Conservation (phyloP, 2,113 vertebrate genomes). For the Dasyurus viverrinus region DNA sequence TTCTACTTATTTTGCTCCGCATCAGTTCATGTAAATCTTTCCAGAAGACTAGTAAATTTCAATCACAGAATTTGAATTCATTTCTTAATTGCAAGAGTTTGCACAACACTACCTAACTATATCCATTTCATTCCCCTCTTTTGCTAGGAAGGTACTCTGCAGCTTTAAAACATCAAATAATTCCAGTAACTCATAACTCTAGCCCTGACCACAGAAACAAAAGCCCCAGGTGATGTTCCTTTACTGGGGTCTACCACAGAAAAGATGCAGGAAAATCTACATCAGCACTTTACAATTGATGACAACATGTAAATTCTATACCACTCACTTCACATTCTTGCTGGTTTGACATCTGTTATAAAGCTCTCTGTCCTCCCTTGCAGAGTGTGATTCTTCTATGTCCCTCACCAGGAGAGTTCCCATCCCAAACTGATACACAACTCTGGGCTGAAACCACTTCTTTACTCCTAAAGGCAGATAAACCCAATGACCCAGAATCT, state of each 20-base stretch:
- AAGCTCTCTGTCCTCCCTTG: background rate
- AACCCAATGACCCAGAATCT: background rate
- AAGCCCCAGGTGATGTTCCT: background rate
- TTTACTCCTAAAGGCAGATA: background rate
- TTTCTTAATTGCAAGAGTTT: background rate
- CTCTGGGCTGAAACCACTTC: background rate
- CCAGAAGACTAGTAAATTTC: background rate
- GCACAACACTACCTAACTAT: background rate
- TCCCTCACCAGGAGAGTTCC: background rate
- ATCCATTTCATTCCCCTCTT: background rate
- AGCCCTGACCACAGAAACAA: background rate
- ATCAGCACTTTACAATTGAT: background rate
- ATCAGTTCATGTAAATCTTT: no score
- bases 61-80: background rate
- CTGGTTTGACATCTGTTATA: background rate
- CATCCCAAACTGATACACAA: background rate
- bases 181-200: background rate
- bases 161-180: background rate
- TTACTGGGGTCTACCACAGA: background rate
- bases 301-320: background rate
- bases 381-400: background rate
- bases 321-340: background rate
- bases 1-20: no score
- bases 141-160: background rate
- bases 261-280: background rate